Conservation (phyloP, 2,113 vertebrate species). For the Globicephala melas region DNA sequence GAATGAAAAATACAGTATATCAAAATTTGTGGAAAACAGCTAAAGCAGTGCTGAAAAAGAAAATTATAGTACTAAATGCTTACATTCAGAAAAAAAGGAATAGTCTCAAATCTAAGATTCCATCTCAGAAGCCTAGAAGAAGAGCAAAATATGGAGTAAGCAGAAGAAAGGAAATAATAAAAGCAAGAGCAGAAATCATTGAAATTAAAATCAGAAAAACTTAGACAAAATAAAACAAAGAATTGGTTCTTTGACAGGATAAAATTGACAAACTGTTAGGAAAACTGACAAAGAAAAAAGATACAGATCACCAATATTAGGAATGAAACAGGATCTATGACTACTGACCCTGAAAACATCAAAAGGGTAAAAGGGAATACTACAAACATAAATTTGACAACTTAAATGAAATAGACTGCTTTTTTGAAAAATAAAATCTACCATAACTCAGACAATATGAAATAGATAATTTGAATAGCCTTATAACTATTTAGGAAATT, state of each 20-base stretch:
- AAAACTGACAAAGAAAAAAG: background rate
- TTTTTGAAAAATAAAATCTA: background rate
- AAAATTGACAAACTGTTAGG: background rate
- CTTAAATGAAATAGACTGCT: background rate
- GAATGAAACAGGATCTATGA: background rate
- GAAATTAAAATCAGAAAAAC: background rate
- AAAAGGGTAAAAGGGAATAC: background rate
- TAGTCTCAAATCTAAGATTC: background rate
- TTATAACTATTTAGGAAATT: background rate
- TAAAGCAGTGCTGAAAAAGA: background rate
- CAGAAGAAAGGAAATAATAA: background rate
- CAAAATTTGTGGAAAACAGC: background rate
- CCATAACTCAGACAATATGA: background rate
- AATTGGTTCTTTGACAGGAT: background rate
- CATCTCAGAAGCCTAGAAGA: background rate
- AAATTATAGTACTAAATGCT: background rate
- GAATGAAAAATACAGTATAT: background rate
- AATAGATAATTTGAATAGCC: background rate
- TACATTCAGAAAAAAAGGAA: background rate
- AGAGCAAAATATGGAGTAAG: background rate
- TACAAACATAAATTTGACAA: background rate
- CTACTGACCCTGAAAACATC: background rate
- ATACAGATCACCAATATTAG: background rate
- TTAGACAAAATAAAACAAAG: background rate
- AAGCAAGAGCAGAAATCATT: background rate